phyloP scores from a whole-genome alignment of 2,797 vertebrate species.

The Phaenicophaeus curvirostris region DNA sequence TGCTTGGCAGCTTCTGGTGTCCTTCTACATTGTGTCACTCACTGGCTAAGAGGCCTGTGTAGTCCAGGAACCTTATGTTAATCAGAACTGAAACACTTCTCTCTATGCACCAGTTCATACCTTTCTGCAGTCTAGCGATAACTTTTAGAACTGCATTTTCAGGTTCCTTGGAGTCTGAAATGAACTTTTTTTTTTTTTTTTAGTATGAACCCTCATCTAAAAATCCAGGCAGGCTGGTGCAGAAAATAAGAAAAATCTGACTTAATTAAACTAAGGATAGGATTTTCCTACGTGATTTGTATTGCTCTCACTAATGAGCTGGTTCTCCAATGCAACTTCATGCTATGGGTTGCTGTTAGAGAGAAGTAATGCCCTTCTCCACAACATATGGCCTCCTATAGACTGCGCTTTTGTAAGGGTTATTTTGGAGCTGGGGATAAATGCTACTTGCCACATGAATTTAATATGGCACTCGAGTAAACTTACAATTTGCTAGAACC shows the following conservation, averaged over 20 bases:
- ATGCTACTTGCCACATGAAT: neutral
- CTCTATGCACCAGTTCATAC: neutral
- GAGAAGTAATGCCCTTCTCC: neutral
- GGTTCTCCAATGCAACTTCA: neutral
- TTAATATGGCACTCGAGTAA: neutral
- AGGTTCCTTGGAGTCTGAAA: neutral
- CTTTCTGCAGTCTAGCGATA: neutral
- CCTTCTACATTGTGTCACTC: neutral
- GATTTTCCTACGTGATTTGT: neutral
- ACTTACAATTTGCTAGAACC: neutral
- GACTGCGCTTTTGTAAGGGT: neutral
- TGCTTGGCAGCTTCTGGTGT: neutral
- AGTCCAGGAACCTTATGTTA: neutral
- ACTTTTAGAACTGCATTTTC: neutral
- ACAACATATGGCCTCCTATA: neutral
- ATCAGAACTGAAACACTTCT: neutral
- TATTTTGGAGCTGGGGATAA: neutral
- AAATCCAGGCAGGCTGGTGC: neutral
- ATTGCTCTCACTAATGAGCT: neutral
- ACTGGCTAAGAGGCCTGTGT: neutral
- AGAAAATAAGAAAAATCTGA: neutral
- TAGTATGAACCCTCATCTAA: neutral
- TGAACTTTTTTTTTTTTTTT: neutral
- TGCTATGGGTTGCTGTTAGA: neutral
- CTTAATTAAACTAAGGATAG: neutral